Percentiles rank a stretch among this genome's conserved stretches.
Conservation (phyloP, 2,113 vertebrate species). For the Bufo bufo region DNA sequence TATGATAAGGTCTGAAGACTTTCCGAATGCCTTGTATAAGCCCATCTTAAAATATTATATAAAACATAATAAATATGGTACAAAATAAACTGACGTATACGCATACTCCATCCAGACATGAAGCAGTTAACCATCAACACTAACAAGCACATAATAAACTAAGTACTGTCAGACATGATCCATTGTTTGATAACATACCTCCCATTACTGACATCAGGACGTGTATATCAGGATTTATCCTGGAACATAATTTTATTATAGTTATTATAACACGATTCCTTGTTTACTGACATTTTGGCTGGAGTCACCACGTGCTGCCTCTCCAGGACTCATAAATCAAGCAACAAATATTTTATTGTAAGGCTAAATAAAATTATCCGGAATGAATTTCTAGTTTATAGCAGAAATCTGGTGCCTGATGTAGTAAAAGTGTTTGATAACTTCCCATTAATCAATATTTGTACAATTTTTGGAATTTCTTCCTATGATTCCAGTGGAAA, state of each 20-base stretch:
- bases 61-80: neutral
- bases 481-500: neutral
- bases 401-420: neutral
- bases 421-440: neutral
- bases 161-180: neutral
- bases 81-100: neutral
- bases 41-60: too few species aligned
- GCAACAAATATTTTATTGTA: neutral
- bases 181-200: neutral
- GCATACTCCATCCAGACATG: neutral
- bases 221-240: neutral
- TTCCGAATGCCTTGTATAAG: too few species aligned
- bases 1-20: too few species aligned
- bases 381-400: neutral
- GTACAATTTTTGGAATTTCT: neutral
- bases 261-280: neutral
- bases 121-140: neutral
- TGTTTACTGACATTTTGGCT: neutral
- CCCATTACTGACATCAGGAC: neutral
- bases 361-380: neutral
- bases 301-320: neutral
- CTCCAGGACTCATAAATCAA: neutral
- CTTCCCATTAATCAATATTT: neutral
- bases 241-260: neutral
- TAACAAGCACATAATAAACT: neutral